Evolutionary conservation across 1,140 invertebrate genomes (phyloP), one percentile per base, ranked within the genome.

Genomic region (Zaprionus africanus): DNA sequence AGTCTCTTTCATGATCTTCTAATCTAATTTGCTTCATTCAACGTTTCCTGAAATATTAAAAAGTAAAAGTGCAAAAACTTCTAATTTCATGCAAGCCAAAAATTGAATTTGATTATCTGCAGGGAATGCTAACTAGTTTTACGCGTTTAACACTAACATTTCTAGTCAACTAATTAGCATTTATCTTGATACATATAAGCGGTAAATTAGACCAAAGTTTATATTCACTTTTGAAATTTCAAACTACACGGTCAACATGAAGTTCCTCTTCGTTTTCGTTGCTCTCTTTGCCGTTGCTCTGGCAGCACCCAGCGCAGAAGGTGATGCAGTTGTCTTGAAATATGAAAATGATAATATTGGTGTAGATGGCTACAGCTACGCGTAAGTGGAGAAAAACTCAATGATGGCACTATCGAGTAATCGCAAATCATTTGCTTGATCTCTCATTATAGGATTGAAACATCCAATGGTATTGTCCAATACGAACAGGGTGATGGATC

Each of bases 331-430:
- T 12, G 1, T 66, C 12, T 93, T 38, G 63, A 68, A 1, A 81
- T 82, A 62, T 3, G 92, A 93, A 0, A 70, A 22, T 46, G 91
- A 94, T 70, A 93, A 36, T 13, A 36, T 94, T 64, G 92, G 93
- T 15, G 60, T 93, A 7, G 93, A 93, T 5, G 77, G 85, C 43
- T 94, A 82, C 92, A 62, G 26, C 1, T 93, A 81, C 57, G 46
- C 0, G 94, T 95, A 93, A 93, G 94, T 83, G 7, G 5, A 6
- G 5, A 6, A n/a, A n/a, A 43, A n/a, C n/a, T 0, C 0, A 43
- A 43, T 17, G n/a, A 2, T 2, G n/a, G n/a, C 15, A 36, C 34
- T 36, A 36, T 12, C 12, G 1, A 36, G 12, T 36, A 13, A 12
- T 11, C 11, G 34, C 34, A 12, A 9, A 36, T 36, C 12, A 12